Evolutionary conservation across 2,888 invertebrate genomes (phyloP).

Genomic region (Ophraella communa): DNA sequence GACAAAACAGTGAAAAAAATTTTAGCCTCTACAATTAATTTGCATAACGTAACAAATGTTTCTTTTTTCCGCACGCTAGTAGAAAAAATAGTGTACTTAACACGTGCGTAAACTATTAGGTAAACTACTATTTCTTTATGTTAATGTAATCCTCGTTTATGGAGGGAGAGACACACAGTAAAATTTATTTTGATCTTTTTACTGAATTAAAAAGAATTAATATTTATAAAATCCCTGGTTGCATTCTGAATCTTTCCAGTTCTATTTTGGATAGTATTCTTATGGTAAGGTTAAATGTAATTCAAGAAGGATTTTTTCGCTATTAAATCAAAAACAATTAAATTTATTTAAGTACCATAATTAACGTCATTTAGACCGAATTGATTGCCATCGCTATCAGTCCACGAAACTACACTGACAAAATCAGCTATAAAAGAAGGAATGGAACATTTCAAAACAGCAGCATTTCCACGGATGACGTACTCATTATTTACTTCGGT

Average conservation of each 20-base stretch:
- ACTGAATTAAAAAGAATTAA: too few species aligned
- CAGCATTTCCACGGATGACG: conserved; percentile 87
- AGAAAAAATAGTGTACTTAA: too few species aligned
- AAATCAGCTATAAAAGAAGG: conserved; percentile 92
- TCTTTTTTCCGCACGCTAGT: too few species aligned
- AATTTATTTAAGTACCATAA: conserved; percentile 62
- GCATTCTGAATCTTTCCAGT: neutral
- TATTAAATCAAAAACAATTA: too few species aligned
- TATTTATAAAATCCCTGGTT: neutral
- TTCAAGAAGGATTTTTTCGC: neutral
- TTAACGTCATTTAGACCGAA: conserved; percentile 67
- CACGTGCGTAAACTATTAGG: too few species aligned
- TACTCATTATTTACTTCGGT: conserved; percentile 92
- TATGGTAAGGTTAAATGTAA: neutral
- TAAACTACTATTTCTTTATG: too few species aligned
- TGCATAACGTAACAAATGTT: too few species aligned
- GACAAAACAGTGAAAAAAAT: too few species aligned
- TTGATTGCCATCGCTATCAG: conserved; percentile 80
- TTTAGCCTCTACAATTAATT: too few species aligned
- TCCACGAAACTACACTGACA: conserved; percentile 85
- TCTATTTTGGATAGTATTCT: neutral
- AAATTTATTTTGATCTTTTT: too few species aligned
- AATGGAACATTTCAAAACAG: conserved; percentile 86
- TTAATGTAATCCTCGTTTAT: too few species aligned
- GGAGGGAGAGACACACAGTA: too few species aligned